A percentile compares a stretch with the other conserved stretches of the same genome.
These are phyloP conservation scores for Sinocyclocheilus maitianheensis DNA, from an alignment of 2,113 vertebrate genomes.

Conservation along the genomic window DNA sequence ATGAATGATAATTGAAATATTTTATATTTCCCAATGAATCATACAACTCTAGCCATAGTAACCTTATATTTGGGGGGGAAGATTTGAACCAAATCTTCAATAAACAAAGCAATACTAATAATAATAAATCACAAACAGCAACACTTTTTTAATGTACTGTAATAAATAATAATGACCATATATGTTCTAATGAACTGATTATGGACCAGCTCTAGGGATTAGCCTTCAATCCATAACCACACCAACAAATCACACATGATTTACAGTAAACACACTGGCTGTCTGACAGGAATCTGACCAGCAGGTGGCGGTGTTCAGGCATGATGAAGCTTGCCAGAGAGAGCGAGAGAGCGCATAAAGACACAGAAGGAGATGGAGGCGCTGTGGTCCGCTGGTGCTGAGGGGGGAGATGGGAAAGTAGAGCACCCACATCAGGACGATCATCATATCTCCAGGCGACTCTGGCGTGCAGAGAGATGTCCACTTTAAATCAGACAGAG, in stretches of 20 bases:
- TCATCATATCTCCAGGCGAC: conserved; percentile 70
- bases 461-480: conserved; percentile 64
- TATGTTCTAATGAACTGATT: background rate
- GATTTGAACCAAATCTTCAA: background rate
- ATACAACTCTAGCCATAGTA: background rate
- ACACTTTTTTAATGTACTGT: background rate
- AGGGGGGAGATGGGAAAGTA: conserved; percentile 42
- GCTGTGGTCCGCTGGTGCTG: conserved; percentile 25
- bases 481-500: conserved; percentile 60
- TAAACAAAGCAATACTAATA: background rate
- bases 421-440: conserved; percentile 61
- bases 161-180: background rate
- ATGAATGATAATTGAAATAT: background rate
- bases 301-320: conserved; percentile 78
- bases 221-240: background rate
- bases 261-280: background rate
- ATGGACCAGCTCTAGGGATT: background rate
- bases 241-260: background rate
- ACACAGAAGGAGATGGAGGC: conserved; percentile 22
- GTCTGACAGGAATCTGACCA: conserved; percentile 61
- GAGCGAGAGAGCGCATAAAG: background rate
- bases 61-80: background rate
- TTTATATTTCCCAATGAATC: background rate
- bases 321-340: conserved; percentile 61
- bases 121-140: background rate